Evolutionary conservation across 2,113 vertebrate species (phyloP).

Genomic region (Setophaga kirtlandii): DNA sequence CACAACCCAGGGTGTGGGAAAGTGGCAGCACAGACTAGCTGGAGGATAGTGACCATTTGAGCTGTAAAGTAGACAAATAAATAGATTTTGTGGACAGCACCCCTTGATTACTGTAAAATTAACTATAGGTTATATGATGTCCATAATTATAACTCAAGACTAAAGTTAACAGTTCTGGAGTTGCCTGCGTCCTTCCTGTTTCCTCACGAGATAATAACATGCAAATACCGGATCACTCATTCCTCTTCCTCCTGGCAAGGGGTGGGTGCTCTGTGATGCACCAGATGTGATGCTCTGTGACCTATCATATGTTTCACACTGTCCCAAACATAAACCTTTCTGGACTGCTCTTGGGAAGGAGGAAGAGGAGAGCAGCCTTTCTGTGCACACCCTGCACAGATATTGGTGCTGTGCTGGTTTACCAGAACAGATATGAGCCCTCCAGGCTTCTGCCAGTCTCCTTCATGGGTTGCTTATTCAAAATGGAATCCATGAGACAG

Average conservation of each 20-base stretch:
- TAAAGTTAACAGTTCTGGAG: neutral
- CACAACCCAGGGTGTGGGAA: neutral
- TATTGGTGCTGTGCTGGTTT: fast-evolving
- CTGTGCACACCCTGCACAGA: fast-evolving
- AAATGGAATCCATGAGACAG: neutral
- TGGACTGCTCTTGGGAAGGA: neutral
- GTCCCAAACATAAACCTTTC: neutral
- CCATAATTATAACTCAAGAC: neutral
- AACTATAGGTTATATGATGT: neutral
- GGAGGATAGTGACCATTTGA: neutral
- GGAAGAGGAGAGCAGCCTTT: neutral
- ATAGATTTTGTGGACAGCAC: neutral
- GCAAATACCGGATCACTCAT: neutral
- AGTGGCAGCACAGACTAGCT: neutral
- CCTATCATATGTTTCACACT: neutral
- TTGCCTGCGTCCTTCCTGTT: neutral
- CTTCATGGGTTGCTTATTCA: neutral
- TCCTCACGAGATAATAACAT: neutral
- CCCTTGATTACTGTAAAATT: neutral
- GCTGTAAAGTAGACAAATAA: neutral
- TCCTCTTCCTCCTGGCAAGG: neutral
- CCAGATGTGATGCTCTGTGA: neutral
- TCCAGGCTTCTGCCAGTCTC: neutral
- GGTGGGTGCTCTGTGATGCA: neutral
- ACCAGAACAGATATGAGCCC: fast-evolving